Base-by-base conservation (phyloP, 30 jellyfish, hydroid and myxozoan genomes). In the Rhopilema esculentum region DNA sequence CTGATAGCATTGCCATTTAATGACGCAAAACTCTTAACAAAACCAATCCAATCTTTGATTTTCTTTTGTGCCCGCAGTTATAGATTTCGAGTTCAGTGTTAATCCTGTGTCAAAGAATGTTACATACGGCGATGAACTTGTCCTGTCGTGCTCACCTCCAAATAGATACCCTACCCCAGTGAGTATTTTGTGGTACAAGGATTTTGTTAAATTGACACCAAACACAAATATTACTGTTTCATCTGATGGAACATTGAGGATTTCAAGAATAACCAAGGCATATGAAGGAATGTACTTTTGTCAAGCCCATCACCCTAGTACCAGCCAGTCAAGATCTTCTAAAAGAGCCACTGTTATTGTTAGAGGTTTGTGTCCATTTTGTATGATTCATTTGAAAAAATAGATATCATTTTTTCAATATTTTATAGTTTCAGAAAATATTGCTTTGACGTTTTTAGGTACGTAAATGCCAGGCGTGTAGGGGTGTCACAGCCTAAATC, bases 61-160 rank as follows among this genome's bases (percentile, higher is more conserved):
- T 33, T 26, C 22, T n/a, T 9, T 50, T 27, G 66, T 31, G 27
- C 31, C 66, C 31, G 1, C 82, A 91, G 97, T 83, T 77, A 91
- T 76, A 52, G 96, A 91, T 48, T 91, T 69, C 71, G 83, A 49
- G 12, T 91, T 91, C 52, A 87, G 27, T 33, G 48, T 18, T 31
- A 69, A 84, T 33, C 97, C 97, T 16, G 15, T 26, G 30, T n/a
- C 80, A 27, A 52, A 77, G 16, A 72, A 17, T 24, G 63, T 79
- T 70, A 69, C 74, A 7, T 67, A 65, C 26, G 87, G 89, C 22
- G 69, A 77, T n/a, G 57, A 85, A 0, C 84, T 83, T 16, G 28
- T 63, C 0, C 90, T 91, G 20, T 76, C 24, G 15, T 84, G 97
- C 95, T 21, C 75, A 48, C 97, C 97, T 4, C 97, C 97, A 12